Evolutionary conservation across 2,797 vertebrate species (phyloP).

Genomic region (Astyanax mexicanus): DNA sequence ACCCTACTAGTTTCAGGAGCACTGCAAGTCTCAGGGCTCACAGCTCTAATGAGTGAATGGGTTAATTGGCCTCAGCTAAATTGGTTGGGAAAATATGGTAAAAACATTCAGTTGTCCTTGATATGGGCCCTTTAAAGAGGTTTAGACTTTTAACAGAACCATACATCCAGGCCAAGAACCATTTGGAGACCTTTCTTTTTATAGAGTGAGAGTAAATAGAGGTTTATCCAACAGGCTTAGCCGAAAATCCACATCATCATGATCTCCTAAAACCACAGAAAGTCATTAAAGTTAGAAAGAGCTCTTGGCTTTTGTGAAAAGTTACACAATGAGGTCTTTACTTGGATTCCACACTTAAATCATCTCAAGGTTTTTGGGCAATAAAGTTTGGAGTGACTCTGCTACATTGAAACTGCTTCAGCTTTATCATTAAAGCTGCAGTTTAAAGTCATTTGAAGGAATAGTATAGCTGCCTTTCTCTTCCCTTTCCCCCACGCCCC

Average conservation of each 20-base stretch:
- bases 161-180: no score
- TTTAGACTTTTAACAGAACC: no score
- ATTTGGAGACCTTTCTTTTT: no score
- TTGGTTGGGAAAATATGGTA: no score
- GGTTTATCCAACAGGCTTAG: background rate
- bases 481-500: constrained; percentile 74
- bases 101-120: no score
- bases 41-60: no score
- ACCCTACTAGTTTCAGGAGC: no score
- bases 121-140: no score
- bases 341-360: background rate
- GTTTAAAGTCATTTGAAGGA: constrained; percentile 43
- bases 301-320: background rate
- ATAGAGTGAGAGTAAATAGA: no score
- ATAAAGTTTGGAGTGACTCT: constrained; percentile 8
- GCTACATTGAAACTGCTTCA: background rate
- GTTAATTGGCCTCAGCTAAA: no score
- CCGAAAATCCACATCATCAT: background rate
- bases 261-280: background rate
- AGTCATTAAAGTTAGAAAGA: constrained; percentile 12
- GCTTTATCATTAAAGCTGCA: constrained; percentile 34
- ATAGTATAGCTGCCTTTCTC: constrained; percentile 70
- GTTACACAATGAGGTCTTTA: constrained; percentile 20
- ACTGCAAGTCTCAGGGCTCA: no score
- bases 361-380: background rate